Base-by-base conservation (phyloP, 2,888 invertebrate genomes). In the Craniophora ligustri region DNA sequence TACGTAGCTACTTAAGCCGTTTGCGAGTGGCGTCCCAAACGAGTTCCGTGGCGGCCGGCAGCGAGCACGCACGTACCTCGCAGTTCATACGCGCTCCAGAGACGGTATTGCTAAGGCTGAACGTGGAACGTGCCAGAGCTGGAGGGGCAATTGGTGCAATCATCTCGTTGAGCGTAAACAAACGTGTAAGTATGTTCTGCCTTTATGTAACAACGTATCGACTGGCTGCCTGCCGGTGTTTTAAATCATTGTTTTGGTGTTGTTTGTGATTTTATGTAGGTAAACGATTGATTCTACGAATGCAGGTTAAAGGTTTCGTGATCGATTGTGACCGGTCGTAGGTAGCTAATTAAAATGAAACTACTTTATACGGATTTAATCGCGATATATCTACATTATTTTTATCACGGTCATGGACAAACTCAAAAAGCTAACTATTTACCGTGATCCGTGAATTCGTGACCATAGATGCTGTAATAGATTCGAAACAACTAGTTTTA, bases 151-250 rank as follows among this genome's bases (percentile, higher is more conserved):
- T 90, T 91, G 88, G 76, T 82, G 87, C 91, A 92, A 93, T 92
- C 92, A 92, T 92, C 91, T 87, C 79, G 86, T 92, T 92, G 89
- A 90, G 86, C 84, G 84, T 89, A 92, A 92, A 92, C 91, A 92
- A 92, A 91, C 87, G 79, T 81, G 92, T 93, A 87, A 91, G 92
- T 91, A 83, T 78, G 65, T 66, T 70, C 77, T 77, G 75, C 73
- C 78, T 86, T 84, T 86, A 87, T 86, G 79, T 89, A 90, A 87
- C 71, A 53, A 54, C 60, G 70, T 57, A 51, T 60, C 53, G 53
- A 35, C 44, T 42, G 38, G 41, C 36, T 56, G 46, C 39, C 44
- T 40, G 38, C 70, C 62, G 73, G 61, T 60, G 48, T 59, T 63
- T 42, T 35, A 50, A 67, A 46, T 56, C 54, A 53, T 61, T 72